Percentiles rank a stretch among this genome's conserved stretches.
Conservation (phyloP, 2,888 invertebrate species). For the Chymomyza procnemis region DNA sequence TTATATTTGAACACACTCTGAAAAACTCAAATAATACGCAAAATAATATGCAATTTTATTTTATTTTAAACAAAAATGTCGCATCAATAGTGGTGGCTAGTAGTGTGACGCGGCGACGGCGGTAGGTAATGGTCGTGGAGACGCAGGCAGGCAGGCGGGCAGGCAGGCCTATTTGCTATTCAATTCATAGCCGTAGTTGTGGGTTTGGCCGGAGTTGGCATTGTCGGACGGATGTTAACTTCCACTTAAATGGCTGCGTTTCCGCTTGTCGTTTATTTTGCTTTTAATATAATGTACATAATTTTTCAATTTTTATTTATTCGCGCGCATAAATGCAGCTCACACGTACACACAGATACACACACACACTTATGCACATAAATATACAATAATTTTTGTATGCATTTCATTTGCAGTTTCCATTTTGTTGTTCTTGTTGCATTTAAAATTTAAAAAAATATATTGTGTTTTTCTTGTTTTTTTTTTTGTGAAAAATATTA, state of each 20-base stretch:
- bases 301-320: constrained; percentile 73
- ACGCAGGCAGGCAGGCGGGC: background rate
- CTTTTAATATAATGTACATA: constrained; percentile 72
- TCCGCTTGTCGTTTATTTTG: constrained; percentile 75
- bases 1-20: constrained; percentile 64
- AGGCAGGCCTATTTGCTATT: constrained; percentile 44
- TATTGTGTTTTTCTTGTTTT: constrained; percentile 36
- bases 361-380: background rate
- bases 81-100: constrained; percentile 19
- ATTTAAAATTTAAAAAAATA: constrained; percentile 26
- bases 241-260: constrained; percentile 78
- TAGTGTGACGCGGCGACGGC: background rate
- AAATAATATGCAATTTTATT: constrained; percentile 73
- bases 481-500: constrained; percentile 29
- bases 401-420: constrained; percentile 66
- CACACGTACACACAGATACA: background rate
- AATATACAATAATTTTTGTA: constrained; percentile 38
- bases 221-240: constrained; percentile 74
- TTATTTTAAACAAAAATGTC: constrained; percentile 53
- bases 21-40: constrained; percentile 42
- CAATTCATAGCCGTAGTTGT: constrained; percentile 33
- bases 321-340: background rate
- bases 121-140: background rate
- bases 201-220: constrained; percentile 55
- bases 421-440: constrained; percentile 30